Evolutionary conservation across 2,797 vertebrate species (phyloP).

Genomic region (Channallabes apus): DNA sequence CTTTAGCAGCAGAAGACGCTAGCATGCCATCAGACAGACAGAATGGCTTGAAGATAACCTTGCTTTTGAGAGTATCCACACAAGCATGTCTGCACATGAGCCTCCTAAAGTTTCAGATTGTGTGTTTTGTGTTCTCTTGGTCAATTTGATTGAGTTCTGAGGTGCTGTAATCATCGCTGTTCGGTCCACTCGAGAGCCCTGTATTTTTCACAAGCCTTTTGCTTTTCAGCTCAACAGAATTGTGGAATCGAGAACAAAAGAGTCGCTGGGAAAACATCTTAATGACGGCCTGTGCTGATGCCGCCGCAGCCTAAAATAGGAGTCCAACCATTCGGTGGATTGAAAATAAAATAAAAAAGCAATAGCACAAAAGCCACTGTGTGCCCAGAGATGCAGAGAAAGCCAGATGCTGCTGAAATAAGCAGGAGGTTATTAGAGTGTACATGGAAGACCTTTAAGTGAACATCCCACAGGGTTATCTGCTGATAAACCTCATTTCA

Average conservation of each 20-base stretch:
- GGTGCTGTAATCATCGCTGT: conserved; percentile 45
- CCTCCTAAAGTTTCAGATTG: conserved; percentile 37
- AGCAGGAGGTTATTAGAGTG: conserved; percentile 27
- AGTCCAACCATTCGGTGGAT: conserved; percentile 23
- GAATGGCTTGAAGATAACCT: conserved; percentile 35
- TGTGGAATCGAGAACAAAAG: conserved; percentile 55
- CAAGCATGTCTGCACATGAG: conserved; percentile 6
- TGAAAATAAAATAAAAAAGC: not conserved
- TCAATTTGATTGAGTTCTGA: conserved; percentile 52
- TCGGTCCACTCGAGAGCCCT: conserved; percentile 34
- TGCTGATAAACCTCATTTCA: conserved; percentile 5
- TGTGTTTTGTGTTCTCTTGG: conserved; percentile 30
- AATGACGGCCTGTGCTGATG: conserved; percentile 57
- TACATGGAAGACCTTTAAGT: conserved; percentile 13
- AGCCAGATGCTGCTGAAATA: conserved; percentile 5
- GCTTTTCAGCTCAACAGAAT: conserved; percentile 55
- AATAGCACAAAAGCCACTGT: conserved; percentile 8
- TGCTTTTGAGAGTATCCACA: conserved; percentile 20
- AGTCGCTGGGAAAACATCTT: conserved; percentile 65
- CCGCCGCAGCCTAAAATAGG: conserved; percentile 64
- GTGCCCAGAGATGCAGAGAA: not conserved
- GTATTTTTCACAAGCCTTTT: conserved; percentile 40
- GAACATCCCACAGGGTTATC: conserved; percentile 51
- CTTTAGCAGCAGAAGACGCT: conserved; percentile 37
- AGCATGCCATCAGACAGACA: conserved; percentile 30